Base-by-base conservation (phyloP, 2,888 invertebrate genomes). In the Drosophila rellima region DNA sequence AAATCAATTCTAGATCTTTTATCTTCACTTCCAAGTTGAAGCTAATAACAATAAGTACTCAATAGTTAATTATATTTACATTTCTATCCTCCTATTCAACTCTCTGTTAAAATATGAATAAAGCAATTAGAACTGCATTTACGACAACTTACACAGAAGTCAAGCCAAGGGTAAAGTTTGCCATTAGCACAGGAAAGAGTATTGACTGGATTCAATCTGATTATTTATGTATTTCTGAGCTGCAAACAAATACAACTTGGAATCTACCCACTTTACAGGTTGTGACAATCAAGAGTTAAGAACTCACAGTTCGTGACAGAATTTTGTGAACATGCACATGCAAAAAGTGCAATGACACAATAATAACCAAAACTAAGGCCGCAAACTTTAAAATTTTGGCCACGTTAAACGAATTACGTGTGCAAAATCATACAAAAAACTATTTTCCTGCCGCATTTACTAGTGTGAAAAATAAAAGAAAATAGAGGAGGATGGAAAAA, bases 351-450 rank as follows among this genome's bases (percentile, higher is more conserved):
- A 55, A 23, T 55, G 50, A 37, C 40, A n/a, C 23, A 42, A 13
- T 20, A 60, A 48, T 44, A 48, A 33, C 11, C 29, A 17, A 42
- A 39, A 42, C n/a, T 44, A 57, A 61, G 57, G 31, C 39, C 33
- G 47, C 48, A 64, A 45, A 62, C 51, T 40, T 68, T 55, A 18
- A 45, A 45, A 65, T 60, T 61, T 67, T 67, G 55, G 42, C 62
- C 88, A 82, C 77, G 77, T 70, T 69, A 59, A 65, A 60, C 72
- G 77, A 79, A 85, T 88, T 85, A 80, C 70, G 69, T 71, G 52
- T 29, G 55, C 42, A 63, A 63, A 61, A 76, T 62, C 39, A 50
- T 35, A 51, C 33, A 33, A 37, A 45, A 45, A 55, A 54, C 37
- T 40, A 40, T 52, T 63, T 56, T 20, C 26, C 13, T 37, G 54